A percentile compares a stretch with the other conserved stretches of the same genome.
These are phyloP conservation scores for Electrona antarctica DNA, from an alignment of 2,113 vertebrate species.

Conservation along the genomic window DNA sequence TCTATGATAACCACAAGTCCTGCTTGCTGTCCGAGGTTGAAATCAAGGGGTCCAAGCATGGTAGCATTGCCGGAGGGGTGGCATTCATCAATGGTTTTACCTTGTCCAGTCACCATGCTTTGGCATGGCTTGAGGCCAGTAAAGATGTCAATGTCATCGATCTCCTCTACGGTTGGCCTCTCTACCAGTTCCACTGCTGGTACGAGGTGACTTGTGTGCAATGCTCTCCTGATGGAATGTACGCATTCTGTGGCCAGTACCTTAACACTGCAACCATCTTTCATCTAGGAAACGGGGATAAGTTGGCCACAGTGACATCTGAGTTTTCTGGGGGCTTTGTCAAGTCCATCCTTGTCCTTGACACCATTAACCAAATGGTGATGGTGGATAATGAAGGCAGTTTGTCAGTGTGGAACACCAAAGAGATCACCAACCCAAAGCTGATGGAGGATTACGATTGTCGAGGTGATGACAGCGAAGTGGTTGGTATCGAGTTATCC, in stretches of 20 bases:
- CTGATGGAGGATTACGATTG: constrained; percentile 97
- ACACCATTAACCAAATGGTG: constrained; percentile 94
- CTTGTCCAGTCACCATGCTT: constrained; percentile 90
- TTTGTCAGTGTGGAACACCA: constrained; percentile 95
- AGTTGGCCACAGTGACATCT: constrained; percentile 92
- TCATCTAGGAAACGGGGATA: constrained; percentile 94
- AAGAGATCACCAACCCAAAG: constrained; percentile 91
- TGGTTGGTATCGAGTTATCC: constrained; percentile 93
- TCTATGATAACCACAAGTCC: constrained; percentile 97
- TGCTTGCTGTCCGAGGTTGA: constrained; percentile 97
- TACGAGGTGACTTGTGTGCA: constrained; percentile 98
- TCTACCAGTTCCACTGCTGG: constrained; percentile 99
- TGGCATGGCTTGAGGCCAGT: constrained; percentile 97
- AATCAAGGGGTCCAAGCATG: constrained; percentile 94
- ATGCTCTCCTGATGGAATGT: constrained; percentile 93
- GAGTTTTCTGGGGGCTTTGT: constrained; percentile 97
- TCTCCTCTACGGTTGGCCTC: constrained; percentile 94
- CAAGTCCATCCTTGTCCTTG: constrained; percentile 93
- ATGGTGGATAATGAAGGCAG: constrained; percentile 97
- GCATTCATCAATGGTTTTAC: constrained; percentile 97
- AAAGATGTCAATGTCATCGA: constrained; percentile 97
- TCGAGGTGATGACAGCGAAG: constrained; percentile 91
- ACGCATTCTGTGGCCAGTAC: constrained; percentile 97
- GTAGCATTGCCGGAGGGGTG: constrained; percentile 82
- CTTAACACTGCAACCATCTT: constrained; percentile 95